Evolutionary conservation across 2,797 vertebrate species (phyloP), one percentile per base, ranked within the genome.

Genomic region (Scomberomorus guttatus): DNA sequence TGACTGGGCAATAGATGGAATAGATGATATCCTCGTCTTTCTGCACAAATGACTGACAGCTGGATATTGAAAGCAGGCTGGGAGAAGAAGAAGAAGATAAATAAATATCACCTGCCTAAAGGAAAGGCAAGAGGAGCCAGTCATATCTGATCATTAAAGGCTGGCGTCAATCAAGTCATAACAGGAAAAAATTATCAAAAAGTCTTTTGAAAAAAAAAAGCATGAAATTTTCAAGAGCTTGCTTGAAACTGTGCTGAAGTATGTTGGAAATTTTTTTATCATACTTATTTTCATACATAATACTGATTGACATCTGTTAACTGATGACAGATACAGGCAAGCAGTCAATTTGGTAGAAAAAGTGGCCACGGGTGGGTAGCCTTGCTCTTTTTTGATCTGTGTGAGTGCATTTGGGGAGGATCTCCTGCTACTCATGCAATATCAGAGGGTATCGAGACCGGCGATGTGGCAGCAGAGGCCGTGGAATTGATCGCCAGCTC

Each of bases 61-160:
- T 71, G 44, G 55, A 63, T 80, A 82, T 75, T 56, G 67, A 84
- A 82, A 64, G 74, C 17, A 3, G 39, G 48, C 66, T n/a, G 73
- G 82, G 55, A 72, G 80, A 79, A 85, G 72, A 79, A n/a, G 25
- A 86, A 54, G 64, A 70, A 87, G 92, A 95, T 95, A 93, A 93
- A 94, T 90, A 95, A 94, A 94, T 93, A 93, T 86, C 93, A 94
- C 80, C 91, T 87, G 93, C 89, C 86, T 85, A 84, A 69, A 84
- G 74, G 68, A 89, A 89, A 92, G 82, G 75, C 85, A 87, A 75
- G 74, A 77, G 48, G 75, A 83, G 81, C 84, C 87, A 81, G 63
- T 89, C 82, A 68, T 85, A 92, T 92, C 92, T 81, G 81, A 89
- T 91, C 75, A 89, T 79, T 78, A 94, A 95, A 95, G 92, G 92